A percentile compares a stretch with the other conserved stretches of the same genome.
Conservation (phyloP, 2,888 invertebrate genomes). For the Drosophila meridiana region DNA sequence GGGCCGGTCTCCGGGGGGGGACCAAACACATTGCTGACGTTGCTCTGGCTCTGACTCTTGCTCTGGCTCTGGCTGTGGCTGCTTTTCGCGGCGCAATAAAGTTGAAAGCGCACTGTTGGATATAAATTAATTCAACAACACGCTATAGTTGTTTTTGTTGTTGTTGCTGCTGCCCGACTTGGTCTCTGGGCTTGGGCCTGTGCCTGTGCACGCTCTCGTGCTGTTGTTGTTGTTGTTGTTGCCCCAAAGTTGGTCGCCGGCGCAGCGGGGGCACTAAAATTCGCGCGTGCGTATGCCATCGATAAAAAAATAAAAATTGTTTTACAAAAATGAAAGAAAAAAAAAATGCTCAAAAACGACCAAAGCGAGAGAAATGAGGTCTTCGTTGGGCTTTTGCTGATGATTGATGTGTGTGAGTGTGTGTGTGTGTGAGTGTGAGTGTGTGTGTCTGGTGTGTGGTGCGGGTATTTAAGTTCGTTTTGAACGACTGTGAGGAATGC, state of each 20-base stretch:
- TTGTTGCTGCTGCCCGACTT: slow-evolving; percentile 47
- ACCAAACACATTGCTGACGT: slow-evolving; percentile 44
- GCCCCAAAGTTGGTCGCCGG: slow-evolving; percentile 68
- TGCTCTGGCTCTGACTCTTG: slow-evolving; percentile 47
- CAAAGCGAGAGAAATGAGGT: slow-evolving; percentile 75
- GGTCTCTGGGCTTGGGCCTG: slow-evolving; percentile 55
- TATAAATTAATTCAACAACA: slow-evolving; percentile 85
- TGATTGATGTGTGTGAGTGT: slow-evolving; percentile 20
- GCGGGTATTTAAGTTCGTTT: slow-evolving; percentile 35
- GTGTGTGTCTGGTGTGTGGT: slow-evolving; percentile 18
- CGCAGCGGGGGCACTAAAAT: slow-evolving; percentile 80
- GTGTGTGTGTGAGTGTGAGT: background rate
- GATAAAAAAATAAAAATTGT: slow-evolving; percentile 78
- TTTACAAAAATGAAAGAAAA: slow-evolving; percentile 65
- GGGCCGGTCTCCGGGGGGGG: slow-evolving; percentile 30
- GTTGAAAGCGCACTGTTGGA: slow-evolving; percentile 82
- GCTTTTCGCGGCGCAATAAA: slow-evolving; percentile 81
- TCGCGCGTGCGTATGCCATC: slow-evolving; percentile 81
- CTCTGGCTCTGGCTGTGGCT: slow-evolving; percentile 42
- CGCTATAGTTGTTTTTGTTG: slow-evolving; percentile 68
- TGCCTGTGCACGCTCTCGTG: slow-evolving; percentile 57
- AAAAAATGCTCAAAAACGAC: slow-evolving; percentile 42
- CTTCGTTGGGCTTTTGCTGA: slow-evolving; percentile 53
- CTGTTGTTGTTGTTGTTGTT: slow-evolving; percentile 34
- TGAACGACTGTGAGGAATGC: slow-evolving; percentile 58